Evolutionary conservation across 2,113 vertebrate species (phyloP).

Genomic region (Microcebus griseorufus): DNA sequence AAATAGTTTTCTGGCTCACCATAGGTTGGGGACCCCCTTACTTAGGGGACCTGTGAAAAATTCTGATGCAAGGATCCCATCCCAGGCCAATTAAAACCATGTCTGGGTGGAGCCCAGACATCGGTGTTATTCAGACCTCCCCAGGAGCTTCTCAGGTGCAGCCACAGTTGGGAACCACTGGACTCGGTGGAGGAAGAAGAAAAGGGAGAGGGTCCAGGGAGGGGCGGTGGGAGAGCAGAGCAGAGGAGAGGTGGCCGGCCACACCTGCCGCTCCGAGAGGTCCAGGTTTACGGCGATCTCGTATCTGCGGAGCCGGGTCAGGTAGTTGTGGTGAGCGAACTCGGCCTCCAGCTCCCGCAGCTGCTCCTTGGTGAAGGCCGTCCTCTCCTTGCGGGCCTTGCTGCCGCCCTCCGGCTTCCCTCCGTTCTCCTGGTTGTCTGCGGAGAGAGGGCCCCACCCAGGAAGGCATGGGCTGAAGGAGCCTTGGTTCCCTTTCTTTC

Average conservation of each 20-base stretch:
- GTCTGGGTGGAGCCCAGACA: neutral
- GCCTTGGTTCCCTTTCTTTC: neutral
- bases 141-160: neutral
- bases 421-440: slow-evolving; percentile 88
- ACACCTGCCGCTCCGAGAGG: slow-evolving; percentile 97
- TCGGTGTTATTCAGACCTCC: neutral
- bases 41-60: neutral
- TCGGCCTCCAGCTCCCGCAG: slow-evolving; percentile 95
- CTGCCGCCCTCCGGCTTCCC: slow-evolving; percentile 89
- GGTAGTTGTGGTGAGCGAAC: slow-evolving; percentile 97
- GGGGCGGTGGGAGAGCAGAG: neutral
- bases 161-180: neutral
- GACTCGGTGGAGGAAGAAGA: neutral
- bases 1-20: too few species aligned
- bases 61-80: neutral
- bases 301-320: slow-evolving; percentile 96
- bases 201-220: neutral
- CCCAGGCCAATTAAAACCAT: neutral
- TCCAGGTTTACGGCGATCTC: slow-evolving; percentile 98
- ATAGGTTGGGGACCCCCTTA: too few species aligned
- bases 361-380: slow-evolving; percentile 98
- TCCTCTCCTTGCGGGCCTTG: slow-evolving; percentile 95
- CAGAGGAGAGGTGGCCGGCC: fast-evolving
- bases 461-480: neutral
- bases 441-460: neutral